Base-by-base conservation (phyloP, 2,888 invertebrate genomes). In the Hemaris fuciformis region DNA sequence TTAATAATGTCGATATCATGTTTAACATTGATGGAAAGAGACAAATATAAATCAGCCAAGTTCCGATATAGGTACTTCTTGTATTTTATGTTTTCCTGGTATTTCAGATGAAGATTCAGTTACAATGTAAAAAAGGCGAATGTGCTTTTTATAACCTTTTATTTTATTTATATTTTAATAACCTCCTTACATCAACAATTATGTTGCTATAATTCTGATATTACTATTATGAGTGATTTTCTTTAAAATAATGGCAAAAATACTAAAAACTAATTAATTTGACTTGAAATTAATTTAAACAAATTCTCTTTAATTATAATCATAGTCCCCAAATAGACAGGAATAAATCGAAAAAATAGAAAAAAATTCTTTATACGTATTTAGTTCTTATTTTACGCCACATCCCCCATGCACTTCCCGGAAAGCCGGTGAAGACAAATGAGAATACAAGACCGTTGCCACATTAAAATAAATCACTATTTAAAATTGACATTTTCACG, bases 401-500 rank as follows among this genome's bases (percentile, higher is more conserved):
- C 10, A 31, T 53, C 27, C 18, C 53, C 53, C 27, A 20, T n/a
- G 7, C 41, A 38, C 38, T 57, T 57, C 41, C 41, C 23, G 57
- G 41, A 41, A 57, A 13, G 34, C 59, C 63, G 61, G 61, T 58
- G 25, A 62, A 66, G 34, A 69, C 69, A 70, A 69, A 68, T 66
- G 62, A 64, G 62, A 75, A 79, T 72, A 77, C 77, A 75, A 74
- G 65, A 60, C 62, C 59, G 66, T 67, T 57, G 38, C 57, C 61
- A 70, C 74, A 74, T 76, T 76, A 71, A 80, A 77, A 87, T 85
- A 85, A 89, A 89, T 89, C 87, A 86, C 81, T 74, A 81, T 84
- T n/a, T 83, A 83, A 87, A 89, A 89, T 88, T 89, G 88, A 85
- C 88, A 87, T 81, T 89, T 90, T 61, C 88, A 90, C 88, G 83